phyloP scores from a whole-genome alignment of 2,113 vertebrate species.

The Smithornis capensis region DNA sequence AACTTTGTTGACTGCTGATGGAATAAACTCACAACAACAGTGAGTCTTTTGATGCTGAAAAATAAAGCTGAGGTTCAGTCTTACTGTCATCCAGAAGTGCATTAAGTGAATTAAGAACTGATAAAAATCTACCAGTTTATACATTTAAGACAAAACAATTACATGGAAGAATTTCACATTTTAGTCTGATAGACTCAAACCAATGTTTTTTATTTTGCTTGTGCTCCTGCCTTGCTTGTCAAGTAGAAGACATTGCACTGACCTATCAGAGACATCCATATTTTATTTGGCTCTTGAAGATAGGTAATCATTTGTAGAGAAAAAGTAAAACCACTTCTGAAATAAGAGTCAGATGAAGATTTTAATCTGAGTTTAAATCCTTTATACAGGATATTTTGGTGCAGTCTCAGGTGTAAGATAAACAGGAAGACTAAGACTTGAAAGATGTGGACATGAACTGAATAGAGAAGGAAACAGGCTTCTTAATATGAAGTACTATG shows the following conservation, averaged over 20 bases:
- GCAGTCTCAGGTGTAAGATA: neutral
- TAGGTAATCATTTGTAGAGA: neutral
- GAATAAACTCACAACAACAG: neutral
- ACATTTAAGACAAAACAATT: neutral
- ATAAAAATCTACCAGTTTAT: neutral
- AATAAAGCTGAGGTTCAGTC: neutral
- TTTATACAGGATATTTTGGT: neutral
- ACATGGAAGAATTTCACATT: neutral
- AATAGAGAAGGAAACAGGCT: neutral
- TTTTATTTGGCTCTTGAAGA: neutral
- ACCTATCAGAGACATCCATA: neutral
- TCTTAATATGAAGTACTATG: neutral
- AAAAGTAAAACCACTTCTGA: neutral
- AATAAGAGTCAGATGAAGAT: neutral
- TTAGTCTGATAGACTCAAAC: neutral
- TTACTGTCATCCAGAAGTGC: neutral
- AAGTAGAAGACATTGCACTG: neutral
- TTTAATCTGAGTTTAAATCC: neutral
- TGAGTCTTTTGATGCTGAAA: neutral
- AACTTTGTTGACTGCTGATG: neutral
- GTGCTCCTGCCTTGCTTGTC: neutral
- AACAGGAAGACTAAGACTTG: neutral
- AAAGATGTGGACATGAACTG: neutral
- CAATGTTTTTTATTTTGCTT: neutral
- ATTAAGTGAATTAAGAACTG: neutral